Conservation (phyloP, 1,140 invertebrate genomes). For the Conus betulinus region DNA sequence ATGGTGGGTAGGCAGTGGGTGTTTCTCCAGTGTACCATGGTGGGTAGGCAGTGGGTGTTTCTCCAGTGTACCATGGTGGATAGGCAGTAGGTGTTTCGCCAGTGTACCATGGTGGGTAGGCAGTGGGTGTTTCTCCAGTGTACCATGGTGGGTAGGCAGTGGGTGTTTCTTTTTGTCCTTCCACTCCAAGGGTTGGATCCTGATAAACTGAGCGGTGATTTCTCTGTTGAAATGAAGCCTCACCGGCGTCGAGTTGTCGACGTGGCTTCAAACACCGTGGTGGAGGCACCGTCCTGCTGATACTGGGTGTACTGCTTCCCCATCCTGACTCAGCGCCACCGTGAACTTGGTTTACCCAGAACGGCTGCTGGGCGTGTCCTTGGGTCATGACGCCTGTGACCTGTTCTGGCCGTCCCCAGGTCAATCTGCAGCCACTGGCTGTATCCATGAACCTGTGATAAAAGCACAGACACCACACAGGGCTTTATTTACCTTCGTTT, state of each 20-base stretch:
- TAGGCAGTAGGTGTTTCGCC: too few relatives aligned
- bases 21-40: too few relatives aligned
- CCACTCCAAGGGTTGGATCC: constrained; percentile 61
- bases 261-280: constrained; percentile 55
- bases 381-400: constrained; percentile 73
- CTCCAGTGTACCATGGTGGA: too few relatives aligned
- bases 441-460: constrained; percentile 34
- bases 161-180: constrained; percentile 47
- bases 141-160: too few relatives aligned
- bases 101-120: too few relatives aligned
- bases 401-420: constrained; percentile 62
- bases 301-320: constrained; percentile 54
- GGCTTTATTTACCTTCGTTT: too few relatives aligned
- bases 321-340: constrained; percentile 68
- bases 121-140: too few relatives aligned
- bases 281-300: background rate
- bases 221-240: constrained; percentile 49
- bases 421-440: constrained; percentile 66
- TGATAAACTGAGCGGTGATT: constrained; percentile 53
- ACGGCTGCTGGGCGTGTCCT: constrained; percentile 61
- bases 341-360: constrained; percentile 71
- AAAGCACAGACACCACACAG: too few relatives aligned
- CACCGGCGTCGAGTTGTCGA: constrained; percentile 51
- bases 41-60: too few relatives aligned
- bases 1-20: too few relatives aligned